A percentile compares a stretch with the other conserved stretches of the same genome.
Conservation (phyloP, 2,888 invertebrate species). For the Protodeltote pygarga region DNA sequence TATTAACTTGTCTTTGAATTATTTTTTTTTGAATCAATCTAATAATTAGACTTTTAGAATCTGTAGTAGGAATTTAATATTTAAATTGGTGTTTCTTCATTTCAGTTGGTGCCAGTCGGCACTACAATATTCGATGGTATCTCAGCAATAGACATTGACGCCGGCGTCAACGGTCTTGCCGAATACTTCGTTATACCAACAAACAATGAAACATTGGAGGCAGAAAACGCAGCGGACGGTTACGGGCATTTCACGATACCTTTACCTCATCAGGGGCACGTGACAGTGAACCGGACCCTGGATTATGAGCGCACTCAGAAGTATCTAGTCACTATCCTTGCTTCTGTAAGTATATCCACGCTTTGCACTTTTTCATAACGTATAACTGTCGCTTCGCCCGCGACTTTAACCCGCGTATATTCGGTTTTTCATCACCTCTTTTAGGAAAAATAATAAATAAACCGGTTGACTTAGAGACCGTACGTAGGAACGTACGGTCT, state of each 20-base stretch:
- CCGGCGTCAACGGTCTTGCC: conserved; percentile 95
- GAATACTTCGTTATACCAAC: conserved; percentile 94
- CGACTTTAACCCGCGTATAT: too few relatives aligned
- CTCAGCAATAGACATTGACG: conserved; percentile 93
- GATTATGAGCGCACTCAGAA: conserved; percentile 96
- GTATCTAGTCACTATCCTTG: conserved; percentile 95
- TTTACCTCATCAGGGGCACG: conserved; percentile 95
- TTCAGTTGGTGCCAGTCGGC: conserved; percentile 94
- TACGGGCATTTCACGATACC: conserved; percentile 94
- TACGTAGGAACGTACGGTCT: too few relatives aligned
- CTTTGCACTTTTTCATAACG: background rate
- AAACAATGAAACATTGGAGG: conserved; percentile 73
- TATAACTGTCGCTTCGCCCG: too few relatives aligned
- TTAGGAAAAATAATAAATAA: too few relatives aligned
- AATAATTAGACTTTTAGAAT: too few relatives aligned
- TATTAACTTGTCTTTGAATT: too few relatives aligned
- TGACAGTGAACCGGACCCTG: conserved; percentile 94
- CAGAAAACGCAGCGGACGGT: conserved; percentile 90
- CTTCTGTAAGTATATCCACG: conserved; percentile 90
- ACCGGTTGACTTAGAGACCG: too few relatives aligned
- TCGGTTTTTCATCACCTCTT: too few relatives aligned
- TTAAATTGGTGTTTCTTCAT: too few relatives aligned
- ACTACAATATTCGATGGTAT: conserved; percentile 94
- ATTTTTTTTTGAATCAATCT: too few relatives aligned
- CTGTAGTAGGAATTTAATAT: too few relatives aligned